Evolutionary conservation across 92 coral and sea anemone genomes (phyloP), one percentile per base, ranked within the genome.

Genomic region (Heteractis magnifica): DNA sequence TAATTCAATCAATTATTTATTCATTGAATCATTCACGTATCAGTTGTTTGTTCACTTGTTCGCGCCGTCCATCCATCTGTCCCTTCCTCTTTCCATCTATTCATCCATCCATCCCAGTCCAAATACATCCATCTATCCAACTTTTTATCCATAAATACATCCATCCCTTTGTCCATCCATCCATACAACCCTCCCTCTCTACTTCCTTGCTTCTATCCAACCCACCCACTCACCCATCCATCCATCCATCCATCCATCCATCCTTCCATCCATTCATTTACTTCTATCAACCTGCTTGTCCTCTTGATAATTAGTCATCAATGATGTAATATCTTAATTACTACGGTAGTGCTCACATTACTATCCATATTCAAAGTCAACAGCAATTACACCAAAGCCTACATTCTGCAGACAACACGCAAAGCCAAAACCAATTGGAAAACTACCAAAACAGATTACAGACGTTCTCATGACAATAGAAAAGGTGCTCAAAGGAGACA

Each of bases 361-460:
- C 10, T 65, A 26, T 77, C 11, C 19, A 6, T 55, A 11, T 34
- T 71, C 23, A 14, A 13, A 71, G 78, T 19, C 79, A 10, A 4
- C 53, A 19, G 52, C 77, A 7, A 82, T 26, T 21, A 85, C 81
- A 16, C 88, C 88, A 7, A 68, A 21, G 10, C 83, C 72, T 26
- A 15, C 52, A 77, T 23, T 49, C 14, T 85, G 88, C 60, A 65
- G 65, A 65, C 72, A 70, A 10, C 88, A 64, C n/a, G 88, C 78
- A 5, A 77, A 70, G 23, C 83, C 88, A 48, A 85, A 52, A 58
- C 58, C 44, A 34, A 78, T 85, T 58, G 19, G 70, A 51, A 19
- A 23, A 50, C 23, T 85, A 52, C 88, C 88, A 5, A 51, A 65
- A 51, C 16, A 52, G 55, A 71, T 85, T 10, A 74, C 10, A 14